Base-by-base conservation (phyloP, 2,888 invertebrate genomes). In the Alitta virens region DNA sequence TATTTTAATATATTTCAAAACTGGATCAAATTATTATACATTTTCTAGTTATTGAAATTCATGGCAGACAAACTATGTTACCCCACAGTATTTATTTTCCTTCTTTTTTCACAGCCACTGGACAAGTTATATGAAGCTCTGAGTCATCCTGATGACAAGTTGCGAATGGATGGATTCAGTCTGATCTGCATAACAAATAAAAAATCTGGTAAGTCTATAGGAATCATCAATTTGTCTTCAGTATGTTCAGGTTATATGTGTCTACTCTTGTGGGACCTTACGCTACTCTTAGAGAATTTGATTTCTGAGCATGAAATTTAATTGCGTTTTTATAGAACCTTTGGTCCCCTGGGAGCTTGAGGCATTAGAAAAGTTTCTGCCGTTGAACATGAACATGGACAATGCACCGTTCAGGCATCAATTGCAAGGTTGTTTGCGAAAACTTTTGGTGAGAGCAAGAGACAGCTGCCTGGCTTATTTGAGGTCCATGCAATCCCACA, bases 361-460 rank as follows among this genome's bases (percentile, higher is more conserved):
- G 2, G 66, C 79, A 23, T 52, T 81, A 16, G 68, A 67, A 65
- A 70, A 72, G 33, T 68, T 68, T 63, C 64, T 82, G 9, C 71
- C 73, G 1, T 60, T 68, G 59, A 80, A 80, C 60, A 65, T 82
- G 62, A 79, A 78, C 64, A 73, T 78, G 53, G 81, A 81, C 68
- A 76, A 75, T 3, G 75, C 81, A 16, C 73, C 80, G 12, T 81
- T 81, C 67, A 70, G 81, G 33, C 80, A 80, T 60, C 72, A 74
- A 40, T 66, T 82, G 27, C 69, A 73, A 21, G 66, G 75, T 40
- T 70, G 73, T 60, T 26, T 82, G 23, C 72, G 72, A 50, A 74
- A 70, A 53, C 63, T 80, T 27, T 59, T 79, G 25, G 71, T 74
- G 0, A 69, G 81, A 52, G 67, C 77, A 2, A 66, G 81, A 38